These are phyloP conservation scores for Lasius fuliginosus DNA, from an alignment of 2,888 invertebrate species.

Conservation along the genomic window DNA sequence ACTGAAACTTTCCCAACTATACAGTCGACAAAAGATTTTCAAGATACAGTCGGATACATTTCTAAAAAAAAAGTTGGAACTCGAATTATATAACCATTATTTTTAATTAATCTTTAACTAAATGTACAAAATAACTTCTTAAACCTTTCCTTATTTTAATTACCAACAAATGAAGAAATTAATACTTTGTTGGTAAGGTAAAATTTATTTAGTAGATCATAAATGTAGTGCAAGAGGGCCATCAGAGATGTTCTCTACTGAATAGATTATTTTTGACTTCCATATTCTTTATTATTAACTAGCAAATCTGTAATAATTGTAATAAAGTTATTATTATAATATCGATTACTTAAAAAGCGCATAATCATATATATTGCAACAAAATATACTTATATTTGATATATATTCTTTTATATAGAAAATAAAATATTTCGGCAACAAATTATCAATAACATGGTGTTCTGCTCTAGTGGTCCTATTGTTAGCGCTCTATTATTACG, in stretches of 20 bases:
- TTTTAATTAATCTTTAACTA: not conserved
- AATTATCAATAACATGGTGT: too few relatives aligned
- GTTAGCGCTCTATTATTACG: too few relatives aligned
- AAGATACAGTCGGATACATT: not conserved
- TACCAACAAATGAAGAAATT: slow-evolving; percentile 2
- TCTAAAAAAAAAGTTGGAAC: not conserved
- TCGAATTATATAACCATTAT: not conserved
- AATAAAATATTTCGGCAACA: too few relatives aligned
- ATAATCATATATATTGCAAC: too few relatives aligned
- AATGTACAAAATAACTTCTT: not conserved
- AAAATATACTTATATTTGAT: too few relatives aligned
- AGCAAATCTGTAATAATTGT: not conserved
- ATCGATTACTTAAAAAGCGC: too few relatives aligned
- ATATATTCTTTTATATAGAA: too few relatives aligned
- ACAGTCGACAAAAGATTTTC: not conserved
- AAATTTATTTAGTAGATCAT: slow-evolving; percentile 67
- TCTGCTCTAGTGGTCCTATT: too few relatives aligned
- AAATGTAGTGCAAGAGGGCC: slow-evolving; percentile 68
- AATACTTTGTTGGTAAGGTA: not conserved
- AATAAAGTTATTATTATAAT: too few relatives aligned
- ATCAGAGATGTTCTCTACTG: slow-evolving; percentile 59
- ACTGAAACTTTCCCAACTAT: not conserved
- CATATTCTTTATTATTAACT: not conserved
- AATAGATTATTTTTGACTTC: slow-evolving; percentile 70
- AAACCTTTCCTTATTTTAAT: not conserved